Conservation (phyloP, 2,113 vertebrate species). For the Rhabdomys dilectus region DNA sequence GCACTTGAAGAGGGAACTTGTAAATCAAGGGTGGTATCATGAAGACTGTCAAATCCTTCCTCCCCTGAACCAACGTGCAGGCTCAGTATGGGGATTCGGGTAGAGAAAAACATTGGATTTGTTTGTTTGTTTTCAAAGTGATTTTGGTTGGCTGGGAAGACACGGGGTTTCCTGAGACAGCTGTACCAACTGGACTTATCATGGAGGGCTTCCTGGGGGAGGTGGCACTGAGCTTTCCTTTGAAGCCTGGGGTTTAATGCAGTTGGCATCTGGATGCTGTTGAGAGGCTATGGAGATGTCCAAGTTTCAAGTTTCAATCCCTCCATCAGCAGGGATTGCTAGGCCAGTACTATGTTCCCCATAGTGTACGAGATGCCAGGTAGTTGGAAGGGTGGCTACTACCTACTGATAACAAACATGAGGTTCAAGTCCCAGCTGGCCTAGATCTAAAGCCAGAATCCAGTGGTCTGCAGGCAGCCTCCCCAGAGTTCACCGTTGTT, state of each 20-base stretch:
- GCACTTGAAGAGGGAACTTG: background rate
- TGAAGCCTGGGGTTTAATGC: background rate
- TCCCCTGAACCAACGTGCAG: background rate
- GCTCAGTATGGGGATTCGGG: background rate
- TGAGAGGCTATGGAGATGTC: background rate
- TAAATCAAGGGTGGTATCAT: background rate
- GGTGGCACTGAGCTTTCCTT: background rate
- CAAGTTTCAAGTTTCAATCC: background rate
- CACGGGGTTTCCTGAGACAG: background rate
- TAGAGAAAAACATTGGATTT: background rate
- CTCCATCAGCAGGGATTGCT: background rate
- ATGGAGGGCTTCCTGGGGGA: conserved; percentile 18
- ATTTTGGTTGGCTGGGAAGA: background rate
- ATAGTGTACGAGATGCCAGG: background rate
- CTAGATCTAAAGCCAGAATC: background rate
- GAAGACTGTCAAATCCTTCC: background rate
- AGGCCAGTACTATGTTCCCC: background rate
- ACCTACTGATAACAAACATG: background rate
- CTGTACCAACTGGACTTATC: background rate
- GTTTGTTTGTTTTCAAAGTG: background rate
- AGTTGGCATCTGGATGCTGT: background rate
- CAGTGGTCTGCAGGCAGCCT: background rate
- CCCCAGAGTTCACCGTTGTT: background rate
- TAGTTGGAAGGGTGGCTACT: background rate
- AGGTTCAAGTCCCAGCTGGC: background rate